These are phyloP conservation scores for Thalassoma bifasciatum DNA, from an alignment of 2,113 vertebrate species.

Conservation along the genomic window DNA sequence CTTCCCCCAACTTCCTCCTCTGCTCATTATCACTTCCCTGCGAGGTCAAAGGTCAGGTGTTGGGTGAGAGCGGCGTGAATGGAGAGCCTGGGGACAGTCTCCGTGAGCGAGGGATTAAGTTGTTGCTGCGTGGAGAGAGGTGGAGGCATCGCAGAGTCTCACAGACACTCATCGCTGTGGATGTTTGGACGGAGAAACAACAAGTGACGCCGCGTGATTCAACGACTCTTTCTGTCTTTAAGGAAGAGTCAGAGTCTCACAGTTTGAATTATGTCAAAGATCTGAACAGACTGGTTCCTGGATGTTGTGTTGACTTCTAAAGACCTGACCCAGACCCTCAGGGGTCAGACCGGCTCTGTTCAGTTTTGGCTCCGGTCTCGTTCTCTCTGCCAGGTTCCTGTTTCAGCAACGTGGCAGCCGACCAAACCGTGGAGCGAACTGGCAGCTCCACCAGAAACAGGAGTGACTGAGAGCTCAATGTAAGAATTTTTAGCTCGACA, in stretches of 20 bases:
- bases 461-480: slow-evolving; percentile 12
- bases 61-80: slow-evolving; percentile 15
- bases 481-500: not conserved
- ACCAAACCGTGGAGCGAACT: slow-evolving; percentile 8
- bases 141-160: slow-evolving; percentile 62
- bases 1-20: not conserved
- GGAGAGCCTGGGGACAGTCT: slow-evolving; percentile 60
- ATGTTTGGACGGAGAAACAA: not conserved
- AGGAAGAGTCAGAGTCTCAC: not conserved
- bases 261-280: no score
- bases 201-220: slow-evolving; percentile 13
- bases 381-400: not conserved
- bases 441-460: not conserved
- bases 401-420: slow-evolving; percentile 23
- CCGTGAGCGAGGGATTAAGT: slow-evolving; percentile 68
- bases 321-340: not conserved
- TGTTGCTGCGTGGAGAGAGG: slow-evolving; percentile 60
- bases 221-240: not conserved
- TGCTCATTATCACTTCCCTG: slow-evolving; percentile 8
- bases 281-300: no score
- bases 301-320: no score
- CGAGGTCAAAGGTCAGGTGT: slow-evolving; percentile 42
- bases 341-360: not conserved
- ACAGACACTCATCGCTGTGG: slow-evolving; percentile 51
- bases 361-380: slow-evolving; percentile 2